phyloP scores from a whole-genome alignment of 2,888 invertebrate genomes.

The Apocheima hispidaria region DNA sequence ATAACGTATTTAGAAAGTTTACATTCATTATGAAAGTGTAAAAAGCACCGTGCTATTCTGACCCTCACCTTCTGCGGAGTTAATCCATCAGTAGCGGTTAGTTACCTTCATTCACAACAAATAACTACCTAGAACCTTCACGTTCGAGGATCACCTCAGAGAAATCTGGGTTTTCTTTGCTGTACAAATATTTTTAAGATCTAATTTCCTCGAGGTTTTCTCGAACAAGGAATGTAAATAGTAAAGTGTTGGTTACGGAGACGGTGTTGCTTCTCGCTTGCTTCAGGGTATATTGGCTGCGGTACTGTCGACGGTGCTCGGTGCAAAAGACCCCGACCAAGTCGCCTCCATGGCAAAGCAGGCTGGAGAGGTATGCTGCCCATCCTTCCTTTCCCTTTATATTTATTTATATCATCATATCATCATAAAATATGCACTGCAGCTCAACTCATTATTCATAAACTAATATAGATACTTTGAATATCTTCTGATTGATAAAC shows the following conservation, averaged over 20 bases:
- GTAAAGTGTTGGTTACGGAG: slow-evolving; percentile 83
- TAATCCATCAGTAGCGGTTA: slow-evolving; percentile 68
- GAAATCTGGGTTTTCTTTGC: slow-evolving; percentile 49
- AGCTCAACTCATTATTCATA: neutral
- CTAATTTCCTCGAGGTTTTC: slow-evolving; percentile 68
- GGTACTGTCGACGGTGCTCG: slow-evolving; percentile 95
- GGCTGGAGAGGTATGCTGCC: slow-evolving; percentile 95
- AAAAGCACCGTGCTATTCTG: slow-evolving; percentile 73
- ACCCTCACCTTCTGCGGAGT: slow-evolving; percentile 74
- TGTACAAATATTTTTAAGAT: slow-evolving; percentile 16
- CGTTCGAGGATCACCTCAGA: slow-evolving; percentile 68
- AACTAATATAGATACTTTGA: neutral
- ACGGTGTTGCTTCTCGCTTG: slow-evolving; percentile 86
- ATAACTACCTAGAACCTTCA: slow-evolving; percentile 74
- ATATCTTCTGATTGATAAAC: slow-evolving; percentile 1
- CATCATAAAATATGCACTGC: slow-evolving; percentile 16
- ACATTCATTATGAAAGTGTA: slow-evolving; percentile 64
- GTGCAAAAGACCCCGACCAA: slow-evolving; percentile 96
- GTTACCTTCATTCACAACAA: slow-evolving; percentile 67
- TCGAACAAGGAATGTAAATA: slow-evolving; percentile 74
- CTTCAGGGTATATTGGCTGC: slow-evolving; percentile 96
- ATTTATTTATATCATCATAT: slow-evolving; percentile 42
- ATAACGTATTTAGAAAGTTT: slow-evolving; percentile 60
- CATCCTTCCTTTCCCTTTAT: slow-evolving; percentile 74
- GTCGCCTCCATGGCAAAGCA: slow-evolving; percentile 97